Percentiles rank a stretch among this genome's conserved stretches.
phyloP scores from a whole-genome alignment of 1,140 invertebrate species.

The Drosophila orena region DNA sequence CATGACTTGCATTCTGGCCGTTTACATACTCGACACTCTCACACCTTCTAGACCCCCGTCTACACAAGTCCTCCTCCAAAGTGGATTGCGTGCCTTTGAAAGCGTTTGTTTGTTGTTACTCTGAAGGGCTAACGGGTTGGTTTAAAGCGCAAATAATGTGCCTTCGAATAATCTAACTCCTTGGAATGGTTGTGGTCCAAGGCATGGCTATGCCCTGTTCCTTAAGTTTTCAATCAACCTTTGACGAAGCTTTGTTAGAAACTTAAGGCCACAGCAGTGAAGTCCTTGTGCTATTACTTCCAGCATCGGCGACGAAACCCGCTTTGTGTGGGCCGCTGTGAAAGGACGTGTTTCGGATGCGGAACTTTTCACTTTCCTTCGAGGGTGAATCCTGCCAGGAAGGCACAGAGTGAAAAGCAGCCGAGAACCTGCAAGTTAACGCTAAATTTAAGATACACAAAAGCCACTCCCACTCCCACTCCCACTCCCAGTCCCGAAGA shows the following conservation, averaged over 20 bases:
- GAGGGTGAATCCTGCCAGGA: constrained; percentile 45
- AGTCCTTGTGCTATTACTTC: constrained; percentile 51
- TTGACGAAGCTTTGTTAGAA: background rate
- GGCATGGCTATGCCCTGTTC: background rate
- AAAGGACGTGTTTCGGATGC: constrained; percentile 25
- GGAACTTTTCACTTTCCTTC: constrained; percentile 68
- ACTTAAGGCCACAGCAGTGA: background rate
- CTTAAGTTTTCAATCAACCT: constrained; percentile 13
- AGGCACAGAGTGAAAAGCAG: constrained; percentile 10
- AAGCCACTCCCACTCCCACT: too few species aligned
- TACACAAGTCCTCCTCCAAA: constrained; percentile 8
- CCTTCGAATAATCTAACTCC: constrained; percentile 12
- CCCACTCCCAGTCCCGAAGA: background rate
- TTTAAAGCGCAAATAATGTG: constrained; percentile 62
- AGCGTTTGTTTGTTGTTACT: constrained; percentile 42
- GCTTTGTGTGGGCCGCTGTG: constrained; percentile 23
- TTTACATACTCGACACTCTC: constrained; percentile 74
- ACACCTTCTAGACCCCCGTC: constrained; percentile 27
- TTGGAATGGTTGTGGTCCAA: background rate
- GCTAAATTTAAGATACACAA: constrained; percentile 74
- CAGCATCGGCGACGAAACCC: constrained; percentile 39
- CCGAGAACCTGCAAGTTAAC: constrained; percentile 53
- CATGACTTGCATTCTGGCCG: constrained; percentile 66
- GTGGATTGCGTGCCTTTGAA: constrained; percentile 65
- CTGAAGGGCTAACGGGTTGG: constrained; percentile 30